Evolutionary conservation across 2,797 vertebrate species (phyloP).

Genomic region (Lophius americanus): DNA sequence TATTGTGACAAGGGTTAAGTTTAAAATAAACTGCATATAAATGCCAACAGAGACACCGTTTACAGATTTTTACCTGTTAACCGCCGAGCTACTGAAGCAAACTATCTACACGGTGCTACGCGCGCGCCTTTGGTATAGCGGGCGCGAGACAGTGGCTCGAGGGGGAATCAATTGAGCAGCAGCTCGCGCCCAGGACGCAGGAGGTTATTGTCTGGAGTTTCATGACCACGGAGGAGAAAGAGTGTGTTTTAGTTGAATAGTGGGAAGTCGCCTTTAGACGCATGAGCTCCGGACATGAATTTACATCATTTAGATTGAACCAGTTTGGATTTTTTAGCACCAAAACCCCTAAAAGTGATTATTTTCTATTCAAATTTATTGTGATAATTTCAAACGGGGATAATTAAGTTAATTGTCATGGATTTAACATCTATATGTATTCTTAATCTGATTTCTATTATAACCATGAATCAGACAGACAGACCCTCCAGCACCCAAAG

Average conservation of each 20-base stretch:
- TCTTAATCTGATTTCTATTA: too few species aligned
- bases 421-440: too few species aligned
- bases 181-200: conserved; percentile 15
- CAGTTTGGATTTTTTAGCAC: too few species aligned
- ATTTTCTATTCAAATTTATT: too few species aligned
- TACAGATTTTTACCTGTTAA: background rate
- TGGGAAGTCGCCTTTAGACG: background rate
- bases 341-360: too few species aligned
- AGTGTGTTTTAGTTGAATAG: background rate
- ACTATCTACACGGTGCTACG: conserved; percentile 1
- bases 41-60: rapidly evolving
- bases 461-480: background rate
- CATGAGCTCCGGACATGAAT: too few species aligned
- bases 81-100: background rate
- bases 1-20: too few species aligned
- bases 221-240: background rate
- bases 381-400: too few species aligned
- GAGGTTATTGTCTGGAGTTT: background rate
- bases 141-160: conserved; percentile 41
- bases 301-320: too few species aligned
- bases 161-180: conserved; percentile 52
- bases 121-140: conserved; percentile 47
- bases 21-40: background rate
- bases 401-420: too few species aligned
- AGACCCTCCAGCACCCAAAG: conserved; percentile 15